phyloP scores from a whole-genome alignment of 2,797 vertebrate genomes.

The Rhinatrema bivittatum region DNA sequence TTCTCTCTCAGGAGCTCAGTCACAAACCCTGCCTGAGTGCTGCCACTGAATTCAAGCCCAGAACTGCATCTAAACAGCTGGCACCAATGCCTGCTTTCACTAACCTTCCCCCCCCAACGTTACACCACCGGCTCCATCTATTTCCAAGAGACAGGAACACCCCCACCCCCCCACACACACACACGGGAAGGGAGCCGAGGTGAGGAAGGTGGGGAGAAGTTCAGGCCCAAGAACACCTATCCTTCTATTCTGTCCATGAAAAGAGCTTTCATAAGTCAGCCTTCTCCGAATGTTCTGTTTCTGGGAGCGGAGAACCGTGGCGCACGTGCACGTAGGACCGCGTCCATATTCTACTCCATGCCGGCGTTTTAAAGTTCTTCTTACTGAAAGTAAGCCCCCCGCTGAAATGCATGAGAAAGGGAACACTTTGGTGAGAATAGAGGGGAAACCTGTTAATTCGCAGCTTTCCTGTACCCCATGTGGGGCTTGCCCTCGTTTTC shows the following conservation, averaged over 20 bases:
- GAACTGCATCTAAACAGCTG: slow-evolving; percentile 14
- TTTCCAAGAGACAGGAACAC: slow-evolving; percentile 14
- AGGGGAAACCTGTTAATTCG: no score
- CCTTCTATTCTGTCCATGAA: slow-evolving; percentile 42
- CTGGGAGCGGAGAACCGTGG: not conserved
- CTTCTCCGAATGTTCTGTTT: slow-evolving; percentile 13
- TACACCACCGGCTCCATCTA: slow-evolving; percentile 4
- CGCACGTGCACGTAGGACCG: not conserved
- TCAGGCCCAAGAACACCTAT: slow-evolving; percentile 32
- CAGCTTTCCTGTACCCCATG: no score
- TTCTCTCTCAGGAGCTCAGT: slow-evolving; percentile 14
- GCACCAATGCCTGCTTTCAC: slow-evolving; percentile 26
- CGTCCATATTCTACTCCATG: not conserved
- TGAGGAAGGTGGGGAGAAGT: slow-evolving; percentile 6
- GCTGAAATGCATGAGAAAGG: no score
- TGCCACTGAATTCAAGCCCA: slow-evolving; percentile 17
- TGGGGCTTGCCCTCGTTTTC: no score
- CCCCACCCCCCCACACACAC: no score
- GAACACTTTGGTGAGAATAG: no score
- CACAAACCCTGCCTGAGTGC: slow-evolving; percentile 10
- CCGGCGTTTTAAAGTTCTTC: no score
- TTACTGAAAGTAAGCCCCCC: no score
- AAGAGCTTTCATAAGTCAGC: slow-evolving; percentile 29
- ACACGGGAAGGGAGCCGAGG: slow-evolving; percentile 14
- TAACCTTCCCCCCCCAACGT: slow-evolving; percentile 15